Base-by-base conservation (phyloP, 2,113 vertebrate genomes). In the Salvator merianae region DNA sequence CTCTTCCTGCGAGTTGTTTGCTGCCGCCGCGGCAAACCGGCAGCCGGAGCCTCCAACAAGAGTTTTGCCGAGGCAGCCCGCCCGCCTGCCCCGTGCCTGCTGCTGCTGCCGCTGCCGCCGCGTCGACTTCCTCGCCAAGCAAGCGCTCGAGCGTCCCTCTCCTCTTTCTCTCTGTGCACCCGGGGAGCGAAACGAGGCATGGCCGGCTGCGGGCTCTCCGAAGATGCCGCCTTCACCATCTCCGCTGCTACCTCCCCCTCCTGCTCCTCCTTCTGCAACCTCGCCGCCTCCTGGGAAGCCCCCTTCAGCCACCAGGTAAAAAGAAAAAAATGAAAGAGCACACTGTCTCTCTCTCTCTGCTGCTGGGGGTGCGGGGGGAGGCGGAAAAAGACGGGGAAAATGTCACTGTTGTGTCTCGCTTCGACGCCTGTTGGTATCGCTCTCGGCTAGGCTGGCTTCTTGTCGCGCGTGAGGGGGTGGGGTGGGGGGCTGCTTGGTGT, bases 281-380 rank as follows among this genome's bases (percentile, higher is more conserved):
- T 97, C 96, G 97, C 97, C 96, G 97, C 97, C 96, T 97, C 97
- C 95, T 98, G 98, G 97, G 98, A 99, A 95, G 97, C 95, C 94
- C 95, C 97, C 96, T 96, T 94, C 95, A 97, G 95, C 96, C 98
- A 98, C 95, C 98, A 99, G 98, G 98, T 99, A 97, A 96, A 96
- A 34, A 24, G 26, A 68, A 20, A 7, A 32, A 63, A 26, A 2
- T 5, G 34, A 2, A 88, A 91, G 81, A 85, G 82, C 43, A 5
- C 43, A 7, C 10, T 9, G 43, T 47, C 43, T 47, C 43, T 47
- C 43, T 47, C 6, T 47, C 43, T 5, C 43, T 47, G 43, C 43
- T 47, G 43, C 73, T 16, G 47, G 14, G 6, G 28, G 14, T 47
- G 7, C 7, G 43, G 43, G 14, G 43, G 34, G 74, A 72, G 82